phyloP scores from a whole-genome alignment of 2,797 vertebrate genomes.

The Astyanax mexicanus region DNA sequence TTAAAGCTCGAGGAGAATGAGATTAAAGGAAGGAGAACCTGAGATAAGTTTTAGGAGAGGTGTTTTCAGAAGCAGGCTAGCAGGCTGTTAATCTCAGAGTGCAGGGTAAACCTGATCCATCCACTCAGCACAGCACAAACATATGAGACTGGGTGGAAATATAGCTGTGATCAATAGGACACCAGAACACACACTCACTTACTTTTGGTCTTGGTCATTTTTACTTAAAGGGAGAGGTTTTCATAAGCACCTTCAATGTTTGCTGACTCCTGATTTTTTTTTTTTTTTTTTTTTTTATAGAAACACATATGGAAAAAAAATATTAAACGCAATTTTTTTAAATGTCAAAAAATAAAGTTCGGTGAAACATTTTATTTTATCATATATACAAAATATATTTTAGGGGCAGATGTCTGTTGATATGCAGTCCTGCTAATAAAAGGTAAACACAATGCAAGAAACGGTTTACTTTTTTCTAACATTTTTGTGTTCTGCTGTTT shows the following conservation, averaged over 20 bases:
- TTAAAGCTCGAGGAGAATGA: too few species aligned
- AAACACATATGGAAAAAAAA: too few species aligned
- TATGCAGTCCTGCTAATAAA: too few species aligned
- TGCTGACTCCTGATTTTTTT: neutral
- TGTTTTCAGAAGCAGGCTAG: slow-evolving; percentile 55
- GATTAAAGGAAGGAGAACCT: neutral
- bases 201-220: neutral
- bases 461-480: too few species aligned
- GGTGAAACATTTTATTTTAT: too few species aligned
- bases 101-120: slow-evolving; percentile 56
- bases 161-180: slow-evolving; percentile 63
- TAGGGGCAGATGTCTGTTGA: too few species aligned
- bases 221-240: neutral
- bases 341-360: neutral
- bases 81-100: slow-evolving; percentile 57
- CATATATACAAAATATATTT: too few species aligned
- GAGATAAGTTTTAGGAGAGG: neutral
- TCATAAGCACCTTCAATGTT: neutral
- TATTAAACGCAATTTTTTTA: too few species aligned
- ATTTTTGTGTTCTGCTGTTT: too few species aligned
- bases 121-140: slow-evolving; percentile 35
- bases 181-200: slow-evolving; percentile 33
- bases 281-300: too few species aligned
- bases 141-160: slow-evolving; percentile 25
- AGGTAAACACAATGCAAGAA: too few species aligned